Evolutionary conservation across 2,113 vertebrate genomes (phyloP).

Genomic region (Etheostoma spectabile): DNA sequence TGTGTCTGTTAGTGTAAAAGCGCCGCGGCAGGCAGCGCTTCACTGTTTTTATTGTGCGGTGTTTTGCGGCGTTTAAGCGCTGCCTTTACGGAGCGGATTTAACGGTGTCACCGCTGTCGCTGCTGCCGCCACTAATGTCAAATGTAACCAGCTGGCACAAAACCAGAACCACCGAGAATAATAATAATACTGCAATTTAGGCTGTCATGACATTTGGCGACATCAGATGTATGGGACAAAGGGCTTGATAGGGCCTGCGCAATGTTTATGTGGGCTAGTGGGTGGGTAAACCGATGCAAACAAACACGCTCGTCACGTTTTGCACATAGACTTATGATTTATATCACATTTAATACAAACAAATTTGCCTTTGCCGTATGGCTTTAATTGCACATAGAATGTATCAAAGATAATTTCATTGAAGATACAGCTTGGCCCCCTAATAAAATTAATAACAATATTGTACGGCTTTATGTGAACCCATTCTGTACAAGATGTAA

Average conservation of each 20-base stretch:
- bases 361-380: not conserved
- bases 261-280: slow-evolving; percentile 79
- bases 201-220: slow-evolving; percentile 73
- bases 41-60: slow-evolving; percentile 75
- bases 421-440: slow-evolving; percentile 27
- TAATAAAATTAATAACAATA: not conserved
- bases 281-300: slow-evolving; percentile 77
- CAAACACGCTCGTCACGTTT: slow-evolving; percentile 66
- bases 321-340: not conserved
- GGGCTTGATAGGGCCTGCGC: slow-evolving; percentile 74
- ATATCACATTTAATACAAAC: not conserved
- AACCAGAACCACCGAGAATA: not conserved
- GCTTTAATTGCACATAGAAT: slow-evolving; percentile 9
- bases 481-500: slow-evolving; percentile 10
- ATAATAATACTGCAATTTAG: not conserved
- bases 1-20: slow-evolving; percentile 46
- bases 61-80: slow-evolving; percentile 78
- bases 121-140: not conserved
- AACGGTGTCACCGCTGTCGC: slow-evolving; percentile 33
- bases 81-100: slow-evolving; percentile 69
- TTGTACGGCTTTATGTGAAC: slow-evolving; percentile 1
- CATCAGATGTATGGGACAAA: slow-evolving; percentile 71
- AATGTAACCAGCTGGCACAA: slow-evolving; percentile 12
- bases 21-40: slow-evolving; percentile 62
- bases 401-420: slow-evolving; percentile 16